A percentile compares a stretch with the other conserved stretches of the same genome.
These are phyloP conservation scores for Acromyrmex heyeri DNA, from an alignment of 1,140 invertebrate genomes.

Conservation along the genomic window DNA sequence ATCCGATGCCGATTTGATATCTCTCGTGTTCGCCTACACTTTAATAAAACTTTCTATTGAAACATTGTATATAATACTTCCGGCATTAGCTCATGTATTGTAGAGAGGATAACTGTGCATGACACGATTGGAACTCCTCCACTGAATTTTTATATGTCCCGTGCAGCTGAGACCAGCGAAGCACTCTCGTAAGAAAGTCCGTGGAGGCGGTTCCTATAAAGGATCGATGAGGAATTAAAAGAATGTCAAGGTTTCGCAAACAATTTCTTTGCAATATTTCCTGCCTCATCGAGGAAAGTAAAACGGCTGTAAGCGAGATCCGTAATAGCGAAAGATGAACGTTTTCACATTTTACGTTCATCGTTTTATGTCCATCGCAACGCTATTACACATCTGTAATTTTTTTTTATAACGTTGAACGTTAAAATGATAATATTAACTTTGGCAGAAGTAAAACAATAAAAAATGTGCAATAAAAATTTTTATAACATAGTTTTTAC, in stretches of 20 bases:
- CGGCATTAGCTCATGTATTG: slow-evolving; percentile 16
- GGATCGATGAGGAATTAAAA: slow-evolving; percentile 51
- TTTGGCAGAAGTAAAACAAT: not conserved
- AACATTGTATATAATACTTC: slow-evolving; percentile 3
- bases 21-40: slow-evolving; percentile 19
- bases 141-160: slow-evolving; percentile 54
- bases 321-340: slow-evolving; percentile 27
- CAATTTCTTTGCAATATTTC: slow-evolving; percentile 34
- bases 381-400: not conserved
- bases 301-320: slow-evolving; percentile 9
- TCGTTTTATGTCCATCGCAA: not conserved
- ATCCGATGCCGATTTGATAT: slow-evolving; percentile 33
- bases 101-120: not conserved
- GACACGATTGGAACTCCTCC: slow-evolving; percentile 37
- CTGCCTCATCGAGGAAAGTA: not conserved
- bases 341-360: not conserved
- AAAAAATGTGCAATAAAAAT: too few species aligned
- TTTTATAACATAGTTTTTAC: not conserved
- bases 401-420: slow-evolving; percentile 2
- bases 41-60: slow-evolving; percentile 43
- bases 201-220: not conserved
- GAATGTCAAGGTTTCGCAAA: slow-evolving; percentile 58
- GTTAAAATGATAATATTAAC: not conserved
- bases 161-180: slow-evolving; percentile 33
- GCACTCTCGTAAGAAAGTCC: slow-evolving; percentile 22